phyloP scores from a whole-genome alignment of 2,797 vertebrate genomes.

The Arrhamphus sclerolepis region DNA sequence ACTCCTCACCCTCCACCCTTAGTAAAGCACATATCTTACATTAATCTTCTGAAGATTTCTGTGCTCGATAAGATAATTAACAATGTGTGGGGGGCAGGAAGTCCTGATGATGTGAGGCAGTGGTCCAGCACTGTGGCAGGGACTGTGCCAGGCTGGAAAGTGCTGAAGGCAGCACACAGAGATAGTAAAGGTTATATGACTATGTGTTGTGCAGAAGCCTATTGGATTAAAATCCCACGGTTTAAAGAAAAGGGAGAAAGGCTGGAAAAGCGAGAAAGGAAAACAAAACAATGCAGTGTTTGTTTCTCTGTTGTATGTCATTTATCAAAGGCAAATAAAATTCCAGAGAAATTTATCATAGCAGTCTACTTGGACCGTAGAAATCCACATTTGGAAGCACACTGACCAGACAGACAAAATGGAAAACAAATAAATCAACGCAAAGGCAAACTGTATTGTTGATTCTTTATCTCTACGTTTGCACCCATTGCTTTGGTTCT shows the following conservation, averaged over 20 bases:
- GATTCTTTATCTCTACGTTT: conserved; percentile 61
- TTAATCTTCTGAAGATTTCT: conserved; percentile 78
- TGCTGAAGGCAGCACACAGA: conserved; percentile 56
- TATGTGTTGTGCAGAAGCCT: conserved; percentile 11
- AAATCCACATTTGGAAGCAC: conserved; percentile 66
- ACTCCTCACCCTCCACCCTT: conserved; percentile 55
- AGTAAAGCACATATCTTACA: conserved; percentile 74
- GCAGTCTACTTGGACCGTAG: conserved; percentile 57
- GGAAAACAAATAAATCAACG: conserved; percentile 74
- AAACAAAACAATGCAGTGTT: conserved; percentile 19
- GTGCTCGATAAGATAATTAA: conserved; percentile 78
- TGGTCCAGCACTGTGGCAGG: conserved; percentile 56
- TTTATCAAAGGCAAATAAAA: conserved; percentile 68
- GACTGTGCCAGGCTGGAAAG: conserved; percentile 38
- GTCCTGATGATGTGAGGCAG: conserved; percentile 66
- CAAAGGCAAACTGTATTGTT: conserved; percentile 50
- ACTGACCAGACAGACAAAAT: conserved; percentile 55
- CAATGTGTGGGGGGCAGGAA: conserved; percentile 57
- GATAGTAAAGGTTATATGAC: conserved; percentile 16
- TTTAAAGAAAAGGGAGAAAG: conserved; percentile 4
- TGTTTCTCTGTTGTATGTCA: conserved; percentile 33
- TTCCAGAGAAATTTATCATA: conserved; percentile 63
- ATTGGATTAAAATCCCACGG: conserved; percentile 20
- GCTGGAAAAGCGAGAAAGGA: conserved; percentile 8
- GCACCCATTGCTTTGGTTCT: conserved; percentile 20